A percentile compares a stretch with the other conserved stretches of the same genome.
These are phyloP conservation scores for Drosophila murphyi DNA, from an alignment of 1,140 invertebrate species.

Conservation along the genomic window DNA sequence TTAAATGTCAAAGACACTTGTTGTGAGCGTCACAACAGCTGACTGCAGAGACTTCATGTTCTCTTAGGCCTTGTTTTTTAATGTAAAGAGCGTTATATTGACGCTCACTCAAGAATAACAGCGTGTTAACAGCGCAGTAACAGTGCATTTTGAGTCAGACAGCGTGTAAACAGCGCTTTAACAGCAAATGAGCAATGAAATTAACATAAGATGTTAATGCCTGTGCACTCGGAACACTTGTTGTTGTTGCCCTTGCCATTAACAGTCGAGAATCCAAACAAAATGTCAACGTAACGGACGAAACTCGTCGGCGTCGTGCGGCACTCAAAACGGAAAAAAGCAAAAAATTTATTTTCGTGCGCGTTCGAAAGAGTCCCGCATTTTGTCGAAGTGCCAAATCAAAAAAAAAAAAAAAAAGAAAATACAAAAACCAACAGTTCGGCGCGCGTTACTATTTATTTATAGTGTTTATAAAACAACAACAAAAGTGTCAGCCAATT, in stretches of 20 bases:
- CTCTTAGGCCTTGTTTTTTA: background rate
- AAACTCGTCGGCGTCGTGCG: conserved; percentile 52
- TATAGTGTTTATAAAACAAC: conserved; percentile 35
- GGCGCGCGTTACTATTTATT: conserved; percentile 48
- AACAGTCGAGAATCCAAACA: conserved; percentile 66
- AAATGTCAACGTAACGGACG: conserved; percentile 71
- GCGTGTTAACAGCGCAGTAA: conserved; percentile 8
- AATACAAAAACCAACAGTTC: conserved; percentile 22
- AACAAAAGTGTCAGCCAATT: conserved; percentile 18
- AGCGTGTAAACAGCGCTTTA: background rate
- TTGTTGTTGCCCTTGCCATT: conserved; percentile 42
- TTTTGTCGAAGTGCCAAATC: conserved; percentile 60
- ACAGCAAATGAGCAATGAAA: conserved; percentile 1
- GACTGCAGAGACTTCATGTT: background rate
- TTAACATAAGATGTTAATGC: background rate
- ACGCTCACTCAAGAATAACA: conserved; percentile 4
- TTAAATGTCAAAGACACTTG: conserved; percentile 56
- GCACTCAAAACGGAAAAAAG: conserved; percentile 22
- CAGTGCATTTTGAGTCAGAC: conserved; percentile 20
- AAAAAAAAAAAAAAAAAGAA: conserved; percentile 24
- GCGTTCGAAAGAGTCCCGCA: conserved; percentile 43
- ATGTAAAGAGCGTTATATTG: background rate
- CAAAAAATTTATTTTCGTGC: conserved; percentile 45
- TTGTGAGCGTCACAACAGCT: conserved; percentile 47
- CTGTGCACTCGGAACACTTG: conserved; percentile 48